Evolutionary conservation across 2,113 vertebrate genomes (phyloP).

Genomic region (Scolopax mira): DNA sequence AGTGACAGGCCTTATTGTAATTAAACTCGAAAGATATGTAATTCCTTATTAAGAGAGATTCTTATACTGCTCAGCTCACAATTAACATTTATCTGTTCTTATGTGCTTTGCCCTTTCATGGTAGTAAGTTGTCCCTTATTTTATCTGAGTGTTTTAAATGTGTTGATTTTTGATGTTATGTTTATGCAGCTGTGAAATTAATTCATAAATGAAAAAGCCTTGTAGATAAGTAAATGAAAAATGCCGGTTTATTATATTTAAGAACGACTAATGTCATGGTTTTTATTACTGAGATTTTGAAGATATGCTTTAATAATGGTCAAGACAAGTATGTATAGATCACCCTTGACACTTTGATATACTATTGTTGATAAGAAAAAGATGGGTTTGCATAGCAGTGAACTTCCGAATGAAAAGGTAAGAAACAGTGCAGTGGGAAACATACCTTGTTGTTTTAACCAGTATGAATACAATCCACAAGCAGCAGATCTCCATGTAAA

Average conservation of each 20-base stretch:
- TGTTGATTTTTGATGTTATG: background rate
- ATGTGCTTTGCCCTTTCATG: background rate
- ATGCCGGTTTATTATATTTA: conserved; percentile 37
- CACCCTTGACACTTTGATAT: background rate
- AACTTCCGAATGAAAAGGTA: background rate
- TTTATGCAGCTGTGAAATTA: conserved; percentile 59
- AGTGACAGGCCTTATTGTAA: conserved; percentile 29
- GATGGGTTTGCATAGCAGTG: background rate
- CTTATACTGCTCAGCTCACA: background rate
- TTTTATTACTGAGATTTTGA: background rate
- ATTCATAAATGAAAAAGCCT: conserved; percentile 56
- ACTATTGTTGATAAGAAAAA: background rate
- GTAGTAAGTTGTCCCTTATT: background rate
- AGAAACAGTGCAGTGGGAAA: background rate
- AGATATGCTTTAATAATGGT: background rate
- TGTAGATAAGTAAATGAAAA: conserved; percentile 51
- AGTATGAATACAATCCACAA: background rate
- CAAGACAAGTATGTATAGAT: background rate
- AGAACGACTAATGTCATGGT: background rate
- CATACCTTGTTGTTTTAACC: background rate
- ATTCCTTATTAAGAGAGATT: conserved; percentile 23
- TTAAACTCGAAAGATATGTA: conserved; percentile 58
- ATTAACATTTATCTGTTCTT: conserved; percentile 13
- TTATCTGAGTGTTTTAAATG: background rate
- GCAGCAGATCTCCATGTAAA: background rate